phyloP scores from a whole-genome alignment of 1,140 invertebrate species.

The Leptoteleia sp. region DNA sequence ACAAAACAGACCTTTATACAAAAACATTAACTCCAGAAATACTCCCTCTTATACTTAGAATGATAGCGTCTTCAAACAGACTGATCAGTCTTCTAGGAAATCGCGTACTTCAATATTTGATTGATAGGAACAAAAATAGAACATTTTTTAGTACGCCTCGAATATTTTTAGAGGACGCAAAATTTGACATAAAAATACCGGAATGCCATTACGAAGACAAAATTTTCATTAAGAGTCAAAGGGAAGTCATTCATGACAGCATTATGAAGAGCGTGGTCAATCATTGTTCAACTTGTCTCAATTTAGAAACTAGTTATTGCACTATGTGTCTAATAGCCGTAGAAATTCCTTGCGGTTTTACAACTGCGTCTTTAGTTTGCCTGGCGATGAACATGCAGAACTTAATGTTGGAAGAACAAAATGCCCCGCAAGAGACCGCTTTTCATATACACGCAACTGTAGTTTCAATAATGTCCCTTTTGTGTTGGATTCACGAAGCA shows the following conservation, averaged over 20 bases:
- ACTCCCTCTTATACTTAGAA: slow-evolving; percentile 78
- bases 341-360: slow-evolving; percentile 83
- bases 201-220: slow-evolving; percentile 78
- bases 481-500: slow-evolving; percentile 83
- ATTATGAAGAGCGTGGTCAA: slow-evolving; percentile 79
- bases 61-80: slow-evolving; percentile 79
- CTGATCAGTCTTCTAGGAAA: slow-evolving; percentile 81
- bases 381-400: slow-evolving; percentile 83
- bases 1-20: slow-evolving; percentile 74
- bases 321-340: slow-evolving; percentile 81
- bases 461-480: slow-evolving; percentile 82
- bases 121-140: slow-evolving; percentile 81
- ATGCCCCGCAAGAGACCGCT: slow-evolving; percentile 61
- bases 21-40: slow-evolving; percentile 78
- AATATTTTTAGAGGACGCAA: slow-evolving; percentile 81
- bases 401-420: slow-evolving; percentile 72
- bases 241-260: slow-evolving; percentile 80
- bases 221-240: slow-evolving; percentile 79
- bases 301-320: slow-evolving; percentile 81
- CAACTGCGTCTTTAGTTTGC: slow-evolving; percentile 81
- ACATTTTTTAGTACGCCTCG: slow-evolving; percentile 79
- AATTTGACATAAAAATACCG: slow-evolving; percentile 75
- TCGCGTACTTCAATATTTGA: slow-evolving; percentile 81
- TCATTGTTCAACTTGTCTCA: slow-evolving; percentile 78
- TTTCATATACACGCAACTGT: slow-evolving; percentile 83